Conservation (phyloP, 2,888 invertebrate genomes). For the Nephrotoma flavescens region DNA sequence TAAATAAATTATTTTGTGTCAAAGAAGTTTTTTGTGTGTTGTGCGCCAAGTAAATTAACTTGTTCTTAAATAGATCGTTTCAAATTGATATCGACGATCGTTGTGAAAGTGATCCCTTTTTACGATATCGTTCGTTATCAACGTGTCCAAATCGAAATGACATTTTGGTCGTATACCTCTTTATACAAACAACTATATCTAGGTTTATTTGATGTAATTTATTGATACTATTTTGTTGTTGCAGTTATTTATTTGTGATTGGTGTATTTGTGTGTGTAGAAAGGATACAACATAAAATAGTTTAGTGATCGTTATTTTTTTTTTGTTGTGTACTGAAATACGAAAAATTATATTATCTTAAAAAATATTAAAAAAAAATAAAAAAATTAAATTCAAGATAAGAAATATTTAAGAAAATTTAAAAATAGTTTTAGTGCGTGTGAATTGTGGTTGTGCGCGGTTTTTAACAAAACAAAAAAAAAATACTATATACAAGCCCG, state of each 20-base stretch:
- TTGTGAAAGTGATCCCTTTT: neutral
- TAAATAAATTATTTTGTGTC: neutral
- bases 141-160: neutral
- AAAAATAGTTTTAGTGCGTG: neutral
- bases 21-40: neutral
- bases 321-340: neutral
- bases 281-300: neutral
- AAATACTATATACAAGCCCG: neutral
- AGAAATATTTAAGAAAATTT: neutral
- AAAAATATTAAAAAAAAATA: neutral
- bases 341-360: neutral
- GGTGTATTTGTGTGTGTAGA: neutral
- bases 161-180: neutral
- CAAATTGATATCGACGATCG: neutral
- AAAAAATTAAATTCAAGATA: neutral
- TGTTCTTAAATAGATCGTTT: neutral
- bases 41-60: neutral
- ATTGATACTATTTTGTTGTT: neutral
- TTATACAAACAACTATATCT: neutral
- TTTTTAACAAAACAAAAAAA: neutral
- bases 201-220: neutral
- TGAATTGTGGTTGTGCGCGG: neutral
- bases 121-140: neutral
- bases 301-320: neutral
- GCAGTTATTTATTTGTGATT: neutral